Base-by-base conservation (phyloP, 2,888 invertebrate species). In the Dendrolimus houi region DNA sequence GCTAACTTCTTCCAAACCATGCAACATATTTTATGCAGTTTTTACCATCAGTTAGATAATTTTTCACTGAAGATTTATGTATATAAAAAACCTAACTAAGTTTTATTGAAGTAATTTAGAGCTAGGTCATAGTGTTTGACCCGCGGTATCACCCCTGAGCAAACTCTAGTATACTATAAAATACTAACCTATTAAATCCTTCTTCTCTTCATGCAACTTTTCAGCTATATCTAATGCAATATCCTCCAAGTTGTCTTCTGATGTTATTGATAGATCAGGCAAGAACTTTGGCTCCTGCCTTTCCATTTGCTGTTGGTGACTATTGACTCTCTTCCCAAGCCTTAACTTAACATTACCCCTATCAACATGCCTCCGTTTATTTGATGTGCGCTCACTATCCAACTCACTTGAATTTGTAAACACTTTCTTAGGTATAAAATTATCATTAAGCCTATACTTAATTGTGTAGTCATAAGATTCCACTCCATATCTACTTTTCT, bases 391-490 rank as follows among this genome's bases (percentile, higher is more conserved):
- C 41, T 83, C 74, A 62, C 58, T 70, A 52, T 70, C 71, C 55
- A 65, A 64, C 47, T 73, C 71, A 71, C 72, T 72, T 65, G 68
- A 78, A 70, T 65, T 71, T 54, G 74, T 75, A 69, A 87, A 88
- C 58, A 83, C 72, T 66, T 85, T 87, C 64, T 85, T 87, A 64
- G 84, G 72, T 64, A 79, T 69, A 75, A 77, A 85, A 56, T 79
- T 74, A 76, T 90, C 92, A 66, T 94, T 92, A 64, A 94, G 85
- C 65, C 93, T 92, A 81, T 93, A 93, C 69, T 92, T 92, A 67
- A 93, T 81, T 52, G 93, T 92, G 77, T 94, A 94, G 81, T 95
- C 94, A 82, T 96, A 96, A 78, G 94, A 94, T 83, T 96, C 96
- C 56, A 96, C 94, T 76, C 94, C 86, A 92, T 94, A 79, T 92